phyloP scores from a whole-genome alignment of 2,797 vertebrate species.

The Todus mexicanus region DNA sequence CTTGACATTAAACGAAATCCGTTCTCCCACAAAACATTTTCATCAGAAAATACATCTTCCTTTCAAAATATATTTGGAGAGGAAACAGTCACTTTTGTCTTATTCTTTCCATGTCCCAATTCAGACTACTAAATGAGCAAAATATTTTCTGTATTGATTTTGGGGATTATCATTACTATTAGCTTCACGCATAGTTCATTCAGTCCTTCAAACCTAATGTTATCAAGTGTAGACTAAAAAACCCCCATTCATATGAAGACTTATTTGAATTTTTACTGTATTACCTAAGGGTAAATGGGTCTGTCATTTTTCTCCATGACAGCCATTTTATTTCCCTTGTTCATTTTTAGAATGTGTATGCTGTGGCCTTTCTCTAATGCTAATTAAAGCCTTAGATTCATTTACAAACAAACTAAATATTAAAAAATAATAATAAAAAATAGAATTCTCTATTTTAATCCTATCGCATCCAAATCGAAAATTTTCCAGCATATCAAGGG shows the following conservation, averaged over 20 bases:
- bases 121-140: neutral
- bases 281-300: neutral
- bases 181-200: neutral
- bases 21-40: neutral
- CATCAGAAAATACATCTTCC: neutral
- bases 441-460: neutral
- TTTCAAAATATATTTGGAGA: neutral
- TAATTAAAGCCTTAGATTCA: neutral
- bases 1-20: neutral
- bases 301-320: neutral
- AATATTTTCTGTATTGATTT: neutral
- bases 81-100: neutral
- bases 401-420: neutral
- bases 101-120: neutral
- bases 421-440: neutral
- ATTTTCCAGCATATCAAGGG: neutral
- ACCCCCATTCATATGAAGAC: neutral
- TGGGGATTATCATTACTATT: neutral
- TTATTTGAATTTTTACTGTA: neutral
- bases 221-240: neutral
- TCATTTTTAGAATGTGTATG: neutral
- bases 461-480: neutral
- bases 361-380: neutral
- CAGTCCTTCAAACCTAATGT: neutral
- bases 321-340: neutral